Conservation (phyloP, 1,140 invertebrate species). For the Schmidtea mediterranea region DNA sequence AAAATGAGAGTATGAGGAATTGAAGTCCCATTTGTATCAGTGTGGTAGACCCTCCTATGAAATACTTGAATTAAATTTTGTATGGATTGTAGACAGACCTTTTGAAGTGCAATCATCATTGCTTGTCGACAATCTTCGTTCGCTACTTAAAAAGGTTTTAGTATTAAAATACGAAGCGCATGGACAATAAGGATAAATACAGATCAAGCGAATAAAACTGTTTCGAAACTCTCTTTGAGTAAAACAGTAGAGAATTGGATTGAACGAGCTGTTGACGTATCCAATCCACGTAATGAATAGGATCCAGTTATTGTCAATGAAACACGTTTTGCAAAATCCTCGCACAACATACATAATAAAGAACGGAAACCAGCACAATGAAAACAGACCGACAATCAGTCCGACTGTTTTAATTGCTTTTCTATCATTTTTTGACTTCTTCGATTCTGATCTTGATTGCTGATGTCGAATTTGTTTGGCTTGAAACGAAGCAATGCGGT, state of each 20-base stretch:
- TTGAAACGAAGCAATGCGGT: conserved; percentile 24
- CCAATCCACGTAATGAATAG: conserved; percentile 5
- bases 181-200: background rate
- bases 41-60: too few species aligned
- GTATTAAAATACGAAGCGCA: too few species aligned
- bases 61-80: too few species aligned
- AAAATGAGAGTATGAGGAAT: too few species aligned
- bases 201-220: background rate
- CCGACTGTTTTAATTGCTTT: conserved; percentile 6
- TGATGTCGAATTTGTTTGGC: conserved; percentile 13
- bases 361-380: conserved; percentile 26
- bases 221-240: conserved; percentile 4
- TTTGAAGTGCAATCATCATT: too few species aligned
- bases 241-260: conserved; percentile 6
- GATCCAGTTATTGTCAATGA: background rate
- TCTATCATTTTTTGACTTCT: background rate
- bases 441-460: background rate
- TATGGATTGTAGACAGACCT: too few species aligned
- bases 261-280: conserved; percentile 1
- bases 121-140: too few species aligned
- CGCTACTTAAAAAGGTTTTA: too few species aligned
- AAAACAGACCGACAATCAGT: conserved; percentile 25
- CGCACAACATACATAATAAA: conserved; percentile 21
- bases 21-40: too few species aligned
- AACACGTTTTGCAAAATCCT: conserved; percentile 13